Evolutionary conservation across 2,113 vertebrate genomes (phyloP), one percentile per base, ranked within the genome.

Genomic region (Nerophis ophidion): DNA sequence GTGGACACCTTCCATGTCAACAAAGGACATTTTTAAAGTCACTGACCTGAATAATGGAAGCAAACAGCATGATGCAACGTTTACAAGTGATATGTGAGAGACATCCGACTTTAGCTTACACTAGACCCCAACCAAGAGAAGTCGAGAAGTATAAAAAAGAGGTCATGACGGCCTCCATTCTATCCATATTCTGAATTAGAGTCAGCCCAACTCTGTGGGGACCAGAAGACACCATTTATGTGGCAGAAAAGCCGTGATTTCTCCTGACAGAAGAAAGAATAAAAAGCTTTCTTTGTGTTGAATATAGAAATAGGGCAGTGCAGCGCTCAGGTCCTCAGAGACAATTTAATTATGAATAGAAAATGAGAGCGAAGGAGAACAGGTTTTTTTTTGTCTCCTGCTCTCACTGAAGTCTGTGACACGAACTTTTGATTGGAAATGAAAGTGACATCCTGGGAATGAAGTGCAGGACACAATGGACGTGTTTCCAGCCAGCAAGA

Each of bases 301-400:
- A 74, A 81, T 74, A 83, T 84, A 76, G 80, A 85, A 85, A 84
- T 85, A 80, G 81, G 84, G 74, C 81, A 86, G 60, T 48, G 74
- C 68, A 66, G 63, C 71, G 74, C 76, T 80, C 74, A 63, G 72
- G 68, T 81, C 81, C 81, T 79, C 58, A 48, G 78, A 87, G 85
- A 85, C 79, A 47, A 57, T 77, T 87, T 81, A 87, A 87, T 87
- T 87, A 89, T 88, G 74, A 81, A 88, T 79, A 77, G 75, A 80
- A 67, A 81, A 76, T 82, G 79, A 82, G 73, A 70, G 65, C 72
- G 55, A 61, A 16, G 35, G 62, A 72, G 61, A 38, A 68, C 57
- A 71, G 66, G 26, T 57, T 68, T 69, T 61, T 57, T 52, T 63
- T 62, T 16, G 48, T 65, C 60, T 57, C 53, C 54, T 46, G 53